Percentiles rank a stretch among this genome's conserved stretches.
Conservation (phyloP, 1,140 invertebrate species). For the Lordiphosa mommai region DNA sequence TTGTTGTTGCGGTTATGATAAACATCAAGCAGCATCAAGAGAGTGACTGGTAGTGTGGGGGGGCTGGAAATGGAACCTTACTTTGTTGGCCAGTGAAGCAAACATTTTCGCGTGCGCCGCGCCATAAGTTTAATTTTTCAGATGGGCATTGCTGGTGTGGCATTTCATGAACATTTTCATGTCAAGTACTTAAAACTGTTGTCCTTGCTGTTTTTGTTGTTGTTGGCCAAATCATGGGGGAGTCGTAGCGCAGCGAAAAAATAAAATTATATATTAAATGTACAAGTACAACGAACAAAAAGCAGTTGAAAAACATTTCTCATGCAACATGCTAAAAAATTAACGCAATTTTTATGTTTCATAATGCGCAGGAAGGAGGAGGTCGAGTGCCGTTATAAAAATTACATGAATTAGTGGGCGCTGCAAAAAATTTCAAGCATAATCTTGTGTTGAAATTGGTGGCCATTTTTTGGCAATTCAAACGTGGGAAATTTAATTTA, state of each 20-base stretch:
- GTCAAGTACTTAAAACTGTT: constrained; percentile 63
- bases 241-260: constrained; percentile 14
- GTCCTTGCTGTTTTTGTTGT: constrained; percentile 12
- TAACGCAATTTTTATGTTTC: constrained; percentile 59
- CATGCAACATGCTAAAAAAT: constrained; percentile 61
- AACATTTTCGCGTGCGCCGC: constrained; percentile 51
- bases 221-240: constrained; percentile 46
- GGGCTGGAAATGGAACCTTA: not conserved
- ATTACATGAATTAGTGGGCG: constrained; percentile 14
- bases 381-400: constrained; percentile 9
- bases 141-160: constrained; percentile 26
- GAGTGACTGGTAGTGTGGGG: not conserved
- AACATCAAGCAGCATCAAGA: constrained; percentile 51
- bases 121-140: constrained; percentile 56
- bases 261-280: constrained; percentile 1
- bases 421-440: constrained; percentile 10
- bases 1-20: constrained; percentile 60
- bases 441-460: not conserved
- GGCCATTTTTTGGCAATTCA: not conserved
- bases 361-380: constrained; percentile 21
- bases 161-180: constrained; percentile 54
- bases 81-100: constrained; percentile 28
- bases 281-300: not conserved
- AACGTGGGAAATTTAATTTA: no score
- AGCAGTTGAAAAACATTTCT: constrained; percentile 19